Conservation (phyloP, 2,113 vertebrate genomes). For the Laterallus jamaicensis region DNA sequence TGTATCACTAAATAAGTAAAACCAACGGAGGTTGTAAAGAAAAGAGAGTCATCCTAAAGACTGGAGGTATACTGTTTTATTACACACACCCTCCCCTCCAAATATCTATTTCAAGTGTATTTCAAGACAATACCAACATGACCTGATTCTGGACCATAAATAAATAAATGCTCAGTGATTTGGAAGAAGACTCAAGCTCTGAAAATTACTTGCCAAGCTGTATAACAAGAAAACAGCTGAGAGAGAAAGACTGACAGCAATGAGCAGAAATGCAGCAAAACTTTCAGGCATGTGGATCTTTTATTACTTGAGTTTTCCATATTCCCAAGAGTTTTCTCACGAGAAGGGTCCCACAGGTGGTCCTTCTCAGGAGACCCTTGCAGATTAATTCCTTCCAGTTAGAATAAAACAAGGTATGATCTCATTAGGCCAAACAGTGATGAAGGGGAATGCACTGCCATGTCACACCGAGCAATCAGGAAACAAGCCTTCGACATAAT, state of each 20-base stretch:
- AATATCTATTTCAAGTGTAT: not conserved
- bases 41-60: not conserved
- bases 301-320: not conserved
- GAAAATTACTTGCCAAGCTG: not conserved
- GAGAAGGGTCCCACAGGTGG: not conserved
- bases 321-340: not conserved
- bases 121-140: not conserved
- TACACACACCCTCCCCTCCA: too few species aligned
- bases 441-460: slow-evolving; percentile 68
- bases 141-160: not conserved
- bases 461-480: slow-evolving; percentile 79
- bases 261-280: not conserved
- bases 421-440: slow-evolving; percentile 79
- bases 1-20: not conserved
- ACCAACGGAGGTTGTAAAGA: not conserved
- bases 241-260: not conserved
- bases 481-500: slow-evolving; percentile 73
- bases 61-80: not conserved
- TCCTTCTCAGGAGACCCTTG: not conserved
- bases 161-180: not conserved
- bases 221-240: not conserved
- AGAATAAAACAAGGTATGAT: slow-evolving; percentile 73
- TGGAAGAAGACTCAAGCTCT: not conserved
- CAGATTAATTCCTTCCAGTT: slow-evolving; percentile 45
- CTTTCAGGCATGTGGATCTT: not conserved